Evolutionary conservation across 2,797 vertebrate genomes (phyloP).

Genomic region (Nannoperca obscura): DNA sequence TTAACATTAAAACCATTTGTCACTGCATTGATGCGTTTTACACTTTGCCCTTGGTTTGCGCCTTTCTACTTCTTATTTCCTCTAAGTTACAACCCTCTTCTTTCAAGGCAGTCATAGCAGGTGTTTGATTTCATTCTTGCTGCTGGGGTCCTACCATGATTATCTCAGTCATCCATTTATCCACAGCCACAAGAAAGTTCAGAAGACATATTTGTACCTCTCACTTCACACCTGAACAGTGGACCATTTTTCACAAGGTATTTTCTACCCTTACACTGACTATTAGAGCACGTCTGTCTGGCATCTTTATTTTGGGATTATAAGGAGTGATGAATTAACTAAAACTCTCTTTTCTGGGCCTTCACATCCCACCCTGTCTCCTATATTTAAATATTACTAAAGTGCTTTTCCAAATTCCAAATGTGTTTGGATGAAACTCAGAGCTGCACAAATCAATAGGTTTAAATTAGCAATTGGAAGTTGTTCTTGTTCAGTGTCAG

Average conservation of each 20-base stretch:
- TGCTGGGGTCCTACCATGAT: neutral
- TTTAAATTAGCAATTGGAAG: neutral
- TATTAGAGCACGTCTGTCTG: neutral
- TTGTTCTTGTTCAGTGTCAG: neutral
- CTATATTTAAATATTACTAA: neutral
- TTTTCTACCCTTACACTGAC: neutral
- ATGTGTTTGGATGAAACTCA: neutral
- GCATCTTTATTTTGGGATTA: neutral
- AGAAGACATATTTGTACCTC: constrained; percentile 23
- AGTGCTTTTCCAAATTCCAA: neutral
- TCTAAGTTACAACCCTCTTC: neutral
- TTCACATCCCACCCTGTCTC: neutral
- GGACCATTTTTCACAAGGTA: neutral
- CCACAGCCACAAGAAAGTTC: constrained; percentile 14
- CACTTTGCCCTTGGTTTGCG: neutral
- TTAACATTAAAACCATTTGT: neutral
- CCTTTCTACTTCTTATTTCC: neutral
- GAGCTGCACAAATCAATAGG: neutral
- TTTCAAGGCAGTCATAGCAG: neutral
- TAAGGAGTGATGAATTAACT: neutral
- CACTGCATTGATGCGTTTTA: neutral
- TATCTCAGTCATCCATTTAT: constrained; percentile 21
- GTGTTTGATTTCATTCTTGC: constrained; percentile 6
- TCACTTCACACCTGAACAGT: neutral
- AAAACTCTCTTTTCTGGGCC: neutral